phyloP scores from a whole-genome alignment of 2,113 vertebrate genomes.

The Sphaerodactylus townsendi region DNA sequence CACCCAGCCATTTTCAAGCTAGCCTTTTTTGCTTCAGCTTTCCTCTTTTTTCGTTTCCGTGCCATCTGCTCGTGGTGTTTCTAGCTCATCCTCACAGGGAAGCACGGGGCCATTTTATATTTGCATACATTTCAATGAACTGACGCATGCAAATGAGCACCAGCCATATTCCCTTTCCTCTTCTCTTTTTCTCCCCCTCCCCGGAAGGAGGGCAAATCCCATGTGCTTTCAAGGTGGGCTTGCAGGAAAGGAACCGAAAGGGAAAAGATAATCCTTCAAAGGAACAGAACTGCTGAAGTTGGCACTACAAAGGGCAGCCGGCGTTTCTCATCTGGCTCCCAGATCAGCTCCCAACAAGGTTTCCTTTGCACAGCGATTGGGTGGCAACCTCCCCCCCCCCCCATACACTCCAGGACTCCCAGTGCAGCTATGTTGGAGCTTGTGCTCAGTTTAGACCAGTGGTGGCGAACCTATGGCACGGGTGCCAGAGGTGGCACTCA shows the following conservation, averaged over 20 bases:
- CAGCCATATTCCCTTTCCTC: too few species aligned
- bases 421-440: neutral
- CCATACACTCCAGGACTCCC: neutral
- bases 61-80: neutral
- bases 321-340: neutral
- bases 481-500: too few species aligned
- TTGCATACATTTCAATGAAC: neutral
- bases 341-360: neutral
- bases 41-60: too few species aligned
- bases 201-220: neutral
- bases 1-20: neutral
- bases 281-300: too few species aligned
- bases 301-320: neutral
- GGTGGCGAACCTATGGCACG: too few species aligned
- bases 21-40: neutral
- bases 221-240: neutral
- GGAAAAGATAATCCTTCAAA: neutral
- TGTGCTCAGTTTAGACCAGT: neutral
- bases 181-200: too few species aligned
- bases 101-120: neutral
- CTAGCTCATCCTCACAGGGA: neutral
- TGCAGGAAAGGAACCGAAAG: neutral
- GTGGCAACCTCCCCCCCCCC: neutral
- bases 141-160: neutral
- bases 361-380: neutral